Evolutionary conservation across 2,797 vertebrate species (phyloP), one percentile per base, ranked within the genome.

Genomic region (Carduelis carduelis): DNA sequence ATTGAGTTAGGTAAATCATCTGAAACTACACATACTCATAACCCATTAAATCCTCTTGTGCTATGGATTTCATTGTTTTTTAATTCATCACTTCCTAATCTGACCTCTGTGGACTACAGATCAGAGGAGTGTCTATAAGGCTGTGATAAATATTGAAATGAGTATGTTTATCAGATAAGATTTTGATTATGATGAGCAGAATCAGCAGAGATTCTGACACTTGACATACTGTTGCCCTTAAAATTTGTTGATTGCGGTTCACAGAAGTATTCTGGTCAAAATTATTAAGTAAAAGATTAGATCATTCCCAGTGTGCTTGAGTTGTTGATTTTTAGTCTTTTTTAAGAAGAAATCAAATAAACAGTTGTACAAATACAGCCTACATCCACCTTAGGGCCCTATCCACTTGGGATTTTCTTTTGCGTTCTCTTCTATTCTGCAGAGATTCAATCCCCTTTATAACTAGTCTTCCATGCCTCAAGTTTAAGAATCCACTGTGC

Each of bases 401-500:
- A 69, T 5, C 20, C 44, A 74, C 20, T 47, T 24, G 60, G 19
- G 8, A 69, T 74, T 80, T 93, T 83, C 56, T 77, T 87, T 39
- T 26, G 18, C 8, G 18, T 6, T 89, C 46, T 49, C 26, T 81
- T 30, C 35, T 32, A 56, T 30, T 90, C 72, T 83, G 71, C 39
- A 69, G 83, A 93, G 41, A 85, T 94, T 85, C 34, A 90, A 92
- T 79, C 47, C 28, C 50, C 89, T 79, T 64, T 96, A 75, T 49
- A 92, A 89, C 6, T 23, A 86, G 10, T 53, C 50, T 86, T 61
- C 41, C 35, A 85, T 4, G 3, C 50, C 66, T 68, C 30, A 83
- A 92, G 68, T 69, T 91, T 90, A 91, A 95, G 47, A 93, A 88
- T 69, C 70, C 75, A 91, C 80, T 81, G 68, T 27, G 66, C n/a